Conservation (phyloP, 2,888 invertebrate species). For the Tetranychus truncatus region DNA sequence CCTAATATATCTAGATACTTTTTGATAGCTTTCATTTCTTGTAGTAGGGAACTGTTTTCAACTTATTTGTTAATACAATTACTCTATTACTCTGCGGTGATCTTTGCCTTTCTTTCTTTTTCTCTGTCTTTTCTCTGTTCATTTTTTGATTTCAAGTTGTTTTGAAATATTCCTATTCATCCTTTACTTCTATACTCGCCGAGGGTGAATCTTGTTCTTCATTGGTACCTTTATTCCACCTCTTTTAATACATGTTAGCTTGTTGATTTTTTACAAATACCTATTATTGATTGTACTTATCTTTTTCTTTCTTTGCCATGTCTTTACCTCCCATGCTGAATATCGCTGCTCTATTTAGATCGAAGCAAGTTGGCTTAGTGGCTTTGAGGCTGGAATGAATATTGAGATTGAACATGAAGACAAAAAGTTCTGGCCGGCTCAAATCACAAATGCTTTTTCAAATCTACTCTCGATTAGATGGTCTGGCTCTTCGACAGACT, state of each 20-base stretch:
- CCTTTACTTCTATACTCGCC: background rate
- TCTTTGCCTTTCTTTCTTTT: too few relatives aligned
- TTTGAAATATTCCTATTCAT: background rate
- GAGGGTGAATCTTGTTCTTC: background rate
- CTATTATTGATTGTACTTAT: background rate
- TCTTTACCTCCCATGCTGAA: too few relatives aligned
- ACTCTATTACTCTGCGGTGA: too few relatives aligned
- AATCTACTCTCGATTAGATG: constrained; percentile 17
- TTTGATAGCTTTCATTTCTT: too few relatives aligned
- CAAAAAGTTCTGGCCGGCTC: constrained; percentile 20
- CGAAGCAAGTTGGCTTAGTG: constrained; percentile 16
- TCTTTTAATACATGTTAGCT: background rate
- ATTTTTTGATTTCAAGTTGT: too few relatives aligned
- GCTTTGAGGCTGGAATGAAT: constrained; percentile 15
- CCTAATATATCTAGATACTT: background rate
- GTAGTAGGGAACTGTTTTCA: too few relatives aligned
- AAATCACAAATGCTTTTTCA: constrained; percentile 12
- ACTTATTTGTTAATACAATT: too few relatives aligned
- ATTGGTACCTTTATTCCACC: background rate
- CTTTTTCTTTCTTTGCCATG: background rate
- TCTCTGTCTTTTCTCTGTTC: too few relatives aligned
- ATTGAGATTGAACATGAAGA: constrained; percentile 19
- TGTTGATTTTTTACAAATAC: background rate
- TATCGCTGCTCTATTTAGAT: constrained; percentile 2
- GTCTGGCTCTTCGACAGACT: constrained; percentile 14